Percentiles rank a stretch among this genome's conserved stretches.
phyloP scores from a whole-genome alignment of 35 echinoderm and acorn worm species.

The Heliocidaris tuberculata region DNA sequence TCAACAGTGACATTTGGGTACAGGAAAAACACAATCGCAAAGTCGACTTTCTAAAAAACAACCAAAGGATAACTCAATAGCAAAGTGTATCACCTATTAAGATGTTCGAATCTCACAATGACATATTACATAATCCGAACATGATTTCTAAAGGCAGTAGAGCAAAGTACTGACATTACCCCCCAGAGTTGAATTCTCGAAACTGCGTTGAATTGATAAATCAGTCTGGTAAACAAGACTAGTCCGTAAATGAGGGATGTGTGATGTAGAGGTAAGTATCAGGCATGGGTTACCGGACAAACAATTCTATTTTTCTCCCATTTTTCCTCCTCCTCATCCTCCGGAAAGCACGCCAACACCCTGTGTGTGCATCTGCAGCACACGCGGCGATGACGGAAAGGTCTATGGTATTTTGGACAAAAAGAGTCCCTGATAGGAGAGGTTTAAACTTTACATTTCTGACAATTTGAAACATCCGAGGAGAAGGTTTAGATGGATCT shows the following conservation, averaged over 20 bases:
- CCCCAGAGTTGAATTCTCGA: too few species aligned
- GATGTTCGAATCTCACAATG: too few species aligned
- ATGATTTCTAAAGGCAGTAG: too few species aligned
- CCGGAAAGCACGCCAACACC: neutral
- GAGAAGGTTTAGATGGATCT: too few species aligned
- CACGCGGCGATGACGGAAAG: neutral
- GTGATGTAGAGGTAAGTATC: neutral
- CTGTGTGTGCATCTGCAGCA: neutral
- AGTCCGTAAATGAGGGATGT: neutral
- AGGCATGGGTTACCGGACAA: neutral
- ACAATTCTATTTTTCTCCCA: neutral
- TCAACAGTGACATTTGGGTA: neutral
- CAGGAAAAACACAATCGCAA: neutral
- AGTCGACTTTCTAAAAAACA: too few species aligned
- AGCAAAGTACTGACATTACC: too few species aligned
- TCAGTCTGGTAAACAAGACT: neutral
- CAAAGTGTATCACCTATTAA: too few species aligned
- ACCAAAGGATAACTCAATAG: too few species aligned
- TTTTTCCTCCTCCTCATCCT: neutral
- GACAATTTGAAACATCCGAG: neutral
- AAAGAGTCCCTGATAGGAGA: neutral
- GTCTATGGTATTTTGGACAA: neutral
- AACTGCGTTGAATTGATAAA: neutral
- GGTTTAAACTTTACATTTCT: neutral
- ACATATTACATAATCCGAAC: too few species aligned